Evolutionary conservation across 2,888 invertebrate genomes (phyloP), one percentile per base, ranked within the genome.

Genomic region (Hylaea fasciaria): DNA sequence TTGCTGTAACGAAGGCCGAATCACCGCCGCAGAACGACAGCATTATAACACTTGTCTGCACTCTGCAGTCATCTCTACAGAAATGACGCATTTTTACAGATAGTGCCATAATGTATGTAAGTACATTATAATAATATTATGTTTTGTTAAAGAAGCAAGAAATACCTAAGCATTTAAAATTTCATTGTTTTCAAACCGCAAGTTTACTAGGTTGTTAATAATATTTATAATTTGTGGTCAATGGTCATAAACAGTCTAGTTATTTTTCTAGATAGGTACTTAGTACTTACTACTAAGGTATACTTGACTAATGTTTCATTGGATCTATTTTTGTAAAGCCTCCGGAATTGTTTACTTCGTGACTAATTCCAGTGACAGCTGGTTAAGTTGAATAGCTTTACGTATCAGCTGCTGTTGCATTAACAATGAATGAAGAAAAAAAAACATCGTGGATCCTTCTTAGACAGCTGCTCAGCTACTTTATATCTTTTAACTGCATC

Each of bases 1-100:
- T 86, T 83, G 81, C 86, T 85, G 89, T 87, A 82, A 84, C 87
- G 90, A 91, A 92, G 92, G 92, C 80, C 89, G 85, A 81, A 71
- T 78, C 82, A 85, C 69, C 85, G 73, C 81, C 80, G 88, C 86
- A 86, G 87, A 87, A 90, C 85, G 84, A 81, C 78, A 82, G 86
- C 85, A 86, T 85, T 85, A 69, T 41, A 77, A 73, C 70, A 78
- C 69, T 73, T 65, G 72, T 68, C 71, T 65, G 69, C 62, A 61
- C 72, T 68, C 71, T 65, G 69, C 62, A 61, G 60, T 70, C 72
- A 13, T n/a, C 39, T 74, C 78, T 76, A 67, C 65, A 66, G 66
- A 76, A 68, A 71, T 76, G 80, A 78, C 76, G 74, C 76, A 77
- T 76, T 77, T 66, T 73, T 72, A 55, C 56, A 68, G 57, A 71